These are phyloP conservation scores for Terrapene triunguis DNA, from an alignment of 2,113 vertebrate genomes.

Conservation along the genomic window DNA sequence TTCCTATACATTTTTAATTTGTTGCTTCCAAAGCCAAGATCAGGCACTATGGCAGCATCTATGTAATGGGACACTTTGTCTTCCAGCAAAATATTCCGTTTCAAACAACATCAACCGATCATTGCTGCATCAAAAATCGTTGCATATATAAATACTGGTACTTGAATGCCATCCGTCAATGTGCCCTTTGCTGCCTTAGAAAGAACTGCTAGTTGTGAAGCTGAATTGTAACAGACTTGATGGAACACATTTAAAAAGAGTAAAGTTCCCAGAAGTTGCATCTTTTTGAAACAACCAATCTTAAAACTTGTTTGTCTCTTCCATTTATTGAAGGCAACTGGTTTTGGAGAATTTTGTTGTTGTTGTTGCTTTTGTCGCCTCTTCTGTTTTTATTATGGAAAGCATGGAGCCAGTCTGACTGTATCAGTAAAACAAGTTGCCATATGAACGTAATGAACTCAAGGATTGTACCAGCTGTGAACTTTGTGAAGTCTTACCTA, in stretches of 20 bases:
- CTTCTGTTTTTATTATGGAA: background rate
- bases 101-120: background rate
- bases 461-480: background rate
- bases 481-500: background rate
- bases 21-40: background rate
- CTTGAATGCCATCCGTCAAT: background rate
- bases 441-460: rapidly evolving
- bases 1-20: background rate
- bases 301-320: background rate
- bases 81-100: background rate
- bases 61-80: background rate
- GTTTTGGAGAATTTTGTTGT: background rate
- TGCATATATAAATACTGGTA: background rate
- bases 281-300: background rate
- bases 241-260: background rate
- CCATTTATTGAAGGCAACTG: background rate
- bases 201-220: background rate
- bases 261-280: background rate
- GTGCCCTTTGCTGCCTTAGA: background rate
- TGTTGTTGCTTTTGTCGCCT: too few species aligned
- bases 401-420: background rate
- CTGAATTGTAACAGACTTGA: rapidly evolving
- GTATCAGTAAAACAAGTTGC: background rate
- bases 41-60: background rate
- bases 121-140: background rate